Evolutionary conservation across 2,797 vertebrate species (phyloP).

Genomic region (Phaenicophaeus curvirostris): DNA sequence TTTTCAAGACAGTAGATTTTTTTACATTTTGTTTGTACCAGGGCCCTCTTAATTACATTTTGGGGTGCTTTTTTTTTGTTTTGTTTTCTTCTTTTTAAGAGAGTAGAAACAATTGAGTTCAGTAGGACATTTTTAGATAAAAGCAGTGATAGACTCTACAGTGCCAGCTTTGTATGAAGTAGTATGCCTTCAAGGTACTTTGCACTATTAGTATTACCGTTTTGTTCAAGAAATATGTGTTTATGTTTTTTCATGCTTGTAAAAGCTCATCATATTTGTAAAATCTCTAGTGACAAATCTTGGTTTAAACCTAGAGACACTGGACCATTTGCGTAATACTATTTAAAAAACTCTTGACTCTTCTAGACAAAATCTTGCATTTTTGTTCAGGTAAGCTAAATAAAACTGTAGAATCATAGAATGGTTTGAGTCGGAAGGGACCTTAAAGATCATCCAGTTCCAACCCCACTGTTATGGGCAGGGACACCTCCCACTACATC

Average conservation of each 20-base stretch:
- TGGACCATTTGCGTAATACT: not conserved
- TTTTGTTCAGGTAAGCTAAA: not conserved
- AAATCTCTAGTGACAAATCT: not conserved
- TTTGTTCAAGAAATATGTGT: not conserved
- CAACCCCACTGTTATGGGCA: too few species aligned
- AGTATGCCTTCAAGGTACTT: not conserved
- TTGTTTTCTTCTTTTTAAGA: not conserved
- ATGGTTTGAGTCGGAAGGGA: too few species aligned
- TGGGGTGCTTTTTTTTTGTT: too few species aligned
- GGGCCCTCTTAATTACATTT: not conserved
- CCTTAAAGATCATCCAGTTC: too few species aligned
- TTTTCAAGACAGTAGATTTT: not conserved
- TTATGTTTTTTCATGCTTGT: not conserved
- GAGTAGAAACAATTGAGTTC: not conserved
- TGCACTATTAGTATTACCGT: not conserved
- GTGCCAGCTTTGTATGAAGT: not conserved
- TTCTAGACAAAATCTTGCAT: not conserved
- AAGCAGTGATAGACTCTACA: not conserved
- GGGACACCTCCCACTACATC: too few species aligned
- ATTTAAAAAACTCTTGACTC: not conserved
- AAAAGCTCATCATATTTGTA: not conserved
- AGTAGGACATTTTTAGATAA: not conserved
- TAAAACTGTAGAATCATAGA: not conserved
- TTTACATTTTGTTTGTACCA: not conserved
- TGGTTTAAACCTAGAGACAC: not conserved